Base-by-base conservation (phyloP, 37 sponge, comb jelly and placozoan genomes). In the Halisarca cf. caerulea region DNA sequence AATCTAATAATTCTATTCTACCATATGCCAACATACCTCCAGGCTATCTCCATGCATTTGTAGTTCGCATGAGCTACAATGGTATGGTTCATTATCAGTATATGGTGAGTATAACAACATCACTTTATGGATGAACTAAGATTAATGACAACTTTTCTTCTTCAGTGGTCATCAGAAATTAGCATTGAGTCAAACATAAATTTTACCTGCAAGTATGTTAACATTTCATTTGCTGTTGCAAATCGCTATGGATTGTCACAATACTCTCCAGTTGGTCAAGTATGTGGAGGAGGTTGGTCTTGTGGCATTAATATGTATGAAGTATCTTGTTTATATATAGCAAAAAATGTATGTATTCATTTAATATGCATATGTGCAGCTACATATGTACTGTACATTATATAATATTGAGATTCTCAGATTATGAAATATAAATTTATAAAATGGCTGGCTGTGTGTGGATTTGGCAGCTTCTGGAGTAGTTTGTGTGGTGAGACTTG, bases 231-330 rank as follows among this genome's bases (percentile, higher is more conserved):
- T 74, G 77, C 77, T 20, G 77, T 41, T 43, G 77, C 36, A 11
- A 74, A 74, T 38, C 77, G 77, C 25, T 74, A 74, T 74, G 77
- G 77, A 24, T 20, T n/a, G 18, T 74, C 77, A 40, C 6, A 21
- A 4, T 8, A 24, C 2, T 74, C 77, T 74, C 77, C 77, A 25
- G 0, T 44, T n/a, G 45, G n/a, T 15, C 1, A n/a, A 43, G 24
- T 74, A n/a, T 74, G 77, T 74, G 77, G 77, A 42, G 77, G 77
- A 74, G 77, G 77, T 74, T 41, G 2, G 45, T 41, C 21, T 34
- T 55, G 17, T 55, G 11, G 17, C 57, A 20, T 17, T 20, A 20
- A 17, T 20, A 55, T 55, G 17, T 55, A 11, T 20, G 57, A 55
- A 55, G 17, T 17, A 55, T 55, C n/a, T 11, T 55, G 17, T 55